These are phyloP conservation scores for Sphecodes monilicornis DNA, from an alignment of 2,888 invertebrate genomes.

Conservation along the genomic window DNA sequence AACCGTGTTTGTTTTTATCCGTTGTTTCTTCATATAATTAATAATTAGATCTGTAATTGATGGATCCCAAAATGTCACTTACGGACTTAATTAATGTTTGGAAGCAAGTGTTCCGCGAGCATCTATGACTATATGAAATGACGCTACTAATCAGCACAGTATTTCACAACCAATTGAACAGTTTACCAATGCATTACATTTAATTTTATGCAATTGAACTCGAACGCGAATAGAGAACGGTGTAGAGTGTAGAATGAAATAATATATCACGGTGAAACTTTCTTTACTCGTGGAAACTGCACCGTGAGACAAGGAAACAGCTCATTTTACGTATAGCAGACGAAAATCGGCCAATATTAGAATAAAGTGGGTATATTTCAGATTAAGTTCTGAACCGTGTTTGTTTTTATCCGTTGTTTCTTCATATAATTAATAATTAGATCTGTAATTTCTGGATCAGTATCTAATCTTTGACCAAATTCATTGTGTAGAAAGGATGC, in stretches of 20 bases:
- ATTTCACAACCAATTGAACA: slow-evolving; percentile 26
- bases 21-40: too few species aligned
- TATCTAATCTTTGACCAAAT: too few species aligned
- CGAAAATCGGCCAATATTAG: background rate
- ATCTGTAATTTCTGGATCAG: too few species aligned
- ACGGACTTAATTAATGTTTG: slow-evolving; percentile 24
- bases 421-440: too few species aligned
- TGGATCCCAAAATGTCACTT: slow-evolving; percentile 3
- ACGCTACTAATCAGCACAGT: background rate
- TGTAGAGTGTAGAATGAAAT: background rate
- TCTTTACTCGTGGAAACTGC: slow-evolving; percentile 38
- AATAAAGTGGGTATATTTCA: background rate
- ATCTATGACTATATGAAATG: background rate
- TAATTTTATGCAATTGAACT: background rate
- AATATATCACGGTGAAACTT: slow-evolving; percentile 2
- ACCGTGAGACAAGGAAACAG: slow-evolving; percentile 29
- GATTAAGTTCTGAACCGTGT: too few species aligned
- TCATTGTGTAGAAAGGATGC: too few species aligned
- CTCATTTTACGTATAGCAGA: slow-evolving; percentile 16
- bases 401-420: too few species aligned
- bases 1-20: too few species aligned
- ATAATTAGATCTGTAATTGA: too few species aligned
- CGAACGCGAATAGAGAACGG: background rate
- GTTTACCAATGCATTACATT: slow-evolving; percentile 19
- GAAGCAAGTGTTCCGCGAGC: background rate